Base-by-base conservation (phyloP, 2,888 invertebrate species). In the Dasysyrphus albostriatus region DNA sequence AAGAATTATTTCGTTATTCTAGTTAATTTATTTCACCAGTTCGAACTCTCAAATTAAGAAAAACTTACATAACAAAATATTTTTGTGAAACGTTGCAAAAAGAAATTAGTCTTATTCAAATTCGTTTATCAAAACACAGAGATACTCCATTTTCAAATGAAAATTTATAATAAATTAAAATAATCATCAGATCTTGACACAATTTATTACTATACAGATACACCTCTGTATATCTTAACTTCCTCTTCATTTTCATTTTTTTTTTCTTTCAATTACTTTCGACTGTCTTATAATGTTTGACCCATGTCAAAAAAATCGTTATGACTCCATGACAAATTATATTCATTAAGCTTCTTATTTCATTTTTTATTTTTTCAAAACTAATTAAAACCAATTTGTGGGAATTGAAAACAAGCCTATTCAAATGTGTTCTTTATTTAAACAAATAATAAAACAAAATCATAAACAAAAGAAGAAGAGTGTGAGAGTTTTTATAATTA, bases 361-460 rank as follows among this genome's bases (percentile, higher is more conserved):
- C 16, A 7, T 51, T 37, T 37, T 42, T 78, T 63, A 49, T 69
- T 29, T n/a, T 29, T 54, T 29, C 2, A 29, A 49, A 73, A 74
- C 70, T 70, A 83, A 61, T 79, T 58, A 63, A 70, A 63, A 32
- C 24, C 12, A 74, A 65, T 70, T 83, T 75, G 74, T 83, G 83
- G 49, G 70, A 74, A 79, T 69, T 42, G 47, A 49, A 39, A 42
- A 19, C 12, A 34, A 39, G 39, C 59, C 47, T 14, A 32, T 32
- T 2, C 24, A n/a, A 63, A 19, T 69, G 47, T 49, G 32, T 16
- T 10, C 14, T 37, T 61, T 19, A 51, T 19, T 59, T 54, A 75
- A 69, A 59, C 34, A 76, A n/a, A 81, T n/a, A 58, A 54, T 1
- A 7, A 7, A 32, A 12, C n/a, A n/a, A 3, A 37, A 39, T 1